Evolutionary conservation across 2,113 vertebrate species (phyloP).

Genomic region (Chiloscyllium plagiosum): DNA sequence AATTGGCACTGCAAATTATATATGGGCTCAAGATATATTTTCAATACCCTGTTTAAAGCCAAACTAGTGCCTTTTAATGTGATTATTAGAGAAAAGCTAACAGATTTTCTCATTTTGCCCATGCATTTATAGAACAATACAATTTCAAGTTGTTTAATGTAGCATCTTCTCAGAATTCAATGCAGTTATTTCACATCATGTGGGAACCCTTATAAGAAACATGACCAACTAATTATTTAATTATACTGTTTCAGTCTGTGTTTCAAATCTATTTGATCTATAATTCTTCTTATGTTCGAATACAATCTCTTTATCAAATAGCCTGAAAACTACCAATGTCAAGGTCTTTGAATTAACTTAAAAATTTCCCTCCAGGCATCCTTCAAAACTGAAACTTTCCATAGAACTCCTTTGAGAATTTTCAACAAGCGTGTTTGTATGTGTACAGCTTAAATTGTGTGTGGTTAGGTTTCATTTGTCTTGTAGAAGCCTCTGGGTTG

Average conservation of each 20-base stretch:
- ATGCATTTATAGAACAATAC: neutral
- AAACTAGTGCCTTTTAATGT: neutral
- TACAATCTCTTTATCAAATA: neutral
- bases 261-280: neutral
- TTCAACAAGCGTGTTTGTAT: conserved; percentile 5
- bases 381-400: neutral
- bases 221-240: neutral
- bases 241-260: neutral
- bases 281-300: neutral
- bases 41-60: neutral
- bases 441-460: neutral
- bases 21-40: neutral
- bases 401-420: neutral
- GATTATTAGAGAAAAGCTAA: neutral
- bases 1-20: neutral
- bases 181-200: neutral
- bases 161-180: neutral
- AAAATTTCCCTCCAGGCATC: conserved; percentile 10
- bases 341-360: neutral
- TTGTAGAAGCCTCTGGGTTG: too few species aligned
- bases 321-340: neutral
- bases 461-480: neutral
- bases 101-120: neutral
- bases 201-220: neutral
- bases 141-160: neutral